Evolutionary conservation across 2,888 invertebrate species (phyloP).

Genomic region (Stenodera caucasica): DNA sequence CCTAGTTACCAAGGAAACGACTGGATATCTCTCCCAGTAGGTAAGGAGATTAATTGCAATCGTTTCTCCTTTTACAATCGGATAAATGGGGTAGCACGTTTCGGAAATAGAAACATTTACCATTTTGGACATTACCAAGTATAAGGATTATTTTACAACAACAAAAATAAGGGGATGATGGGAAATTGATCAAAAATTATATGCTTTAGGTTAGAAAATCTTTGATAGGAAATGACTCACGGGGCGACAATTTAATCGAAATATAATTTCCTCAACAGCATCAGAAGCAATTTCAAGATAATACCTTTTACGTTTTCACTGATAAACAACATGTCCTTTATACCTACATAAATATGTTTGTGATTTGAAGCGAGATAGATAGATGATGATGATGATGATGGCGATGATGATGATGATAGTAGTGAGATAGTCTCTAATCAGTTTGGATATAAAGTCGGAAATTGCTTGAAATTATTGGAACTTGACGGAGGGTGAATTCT

Average conservation of each 20-base stretch:
- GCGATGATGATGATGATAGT: too few relatives aligned
- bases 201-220: not conserved
- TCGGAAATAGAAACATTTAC: conserved; percentile 57
- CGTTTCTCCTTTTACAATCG: conserved; percentile 57
- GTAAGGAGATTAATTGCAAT: conserved; percentile 57
- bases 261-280: conserved; percentile 19
- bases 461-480: not conserved
- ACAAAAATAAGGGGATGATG: too few relatives aligned
- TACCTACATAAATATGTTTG: too few relatives aligned
- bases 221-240: conserved; percentile 17
- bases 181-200: not conserved
- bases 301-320: not conserved
- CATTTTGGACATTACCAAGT: conserved; percentile 38
- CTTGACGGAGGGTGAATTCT: conserved; percentile 5
- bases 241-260: conserved; percentile 17
- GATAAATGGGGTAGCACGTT: conserved; percentile 55
- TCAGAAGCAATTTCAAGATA: conserved; percentile 16
- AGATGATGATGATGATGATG: too few relatives aligned
- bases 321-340: conserved; percentile 3
- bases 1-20: conserved; percentile 47
- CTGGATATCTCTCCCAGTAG: conserved; percentile 54
- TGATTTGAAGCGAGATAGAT: too few relatives aligned
- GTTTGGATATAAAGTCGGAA: not conserved
- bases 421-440: not conserved
- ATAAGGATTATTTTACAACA: too few relatives aligned